Percentiles rank a stretch among this genome's conserved stretches.
Conservation (phyloP, 2,888 invertebrate genomes). For the Holacanthella duospinosa region DNA sequence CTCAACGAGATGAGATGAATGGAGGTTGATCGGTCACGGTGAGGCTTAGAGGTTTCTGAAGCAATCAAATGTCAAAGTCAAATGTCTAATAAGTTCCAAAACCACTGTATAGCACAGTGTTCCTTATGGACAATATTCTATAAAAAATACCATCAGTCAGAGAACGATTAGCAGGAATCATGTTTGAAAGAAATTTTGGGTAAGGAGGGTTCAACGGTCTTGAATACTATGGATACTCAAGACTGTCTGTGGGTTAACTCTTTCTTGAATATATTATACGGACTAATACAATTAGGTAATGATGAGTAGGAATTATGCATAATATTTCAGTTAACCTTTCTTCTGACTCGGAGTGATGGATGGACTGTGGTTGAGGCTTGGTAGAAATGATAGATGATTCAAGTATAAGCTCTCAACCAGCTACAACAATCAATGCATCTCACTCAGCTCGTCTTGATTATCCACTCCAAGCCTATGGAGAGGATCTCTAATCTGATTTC, state of each 20-base stretch:
- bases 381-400: background rate
- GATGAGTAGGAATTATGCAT: conserved; percentile 1
- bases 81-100: background rate
- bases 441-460: background rate
- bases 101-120: too few relatives aligned
- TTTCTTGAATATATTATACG: too few relatives aligned
- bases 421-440: background rate
- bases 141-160: background rate
- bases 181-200: background rate
- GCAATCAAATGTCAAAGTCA: background rate
- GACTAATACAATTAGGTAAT: background rate
- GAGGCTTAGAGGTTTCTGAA: conserved; percentile 12
- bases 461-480: background rate
- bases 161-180: background rate
- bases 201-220: background rate
- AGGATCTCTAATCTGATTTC: conserved; percentile 38
- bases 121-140: too few relatives aligned
- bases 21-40: conserved; percentile 33
- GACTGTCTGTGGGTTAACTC: too few relatives aligned
- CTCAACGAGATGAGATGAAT: conserved; percentile 29
- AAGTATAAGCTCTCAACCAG: background rate
- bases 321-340: conserved; percentile 3
- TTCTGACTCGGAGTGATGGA: conserved; percentile 1
- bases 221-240: background rate
- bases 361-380: conserved; percentile 2